Base-by-base conservation (phyloP, 1,140 invertebrate genomes). In the Leptinotarsa lineolata region DNA sequence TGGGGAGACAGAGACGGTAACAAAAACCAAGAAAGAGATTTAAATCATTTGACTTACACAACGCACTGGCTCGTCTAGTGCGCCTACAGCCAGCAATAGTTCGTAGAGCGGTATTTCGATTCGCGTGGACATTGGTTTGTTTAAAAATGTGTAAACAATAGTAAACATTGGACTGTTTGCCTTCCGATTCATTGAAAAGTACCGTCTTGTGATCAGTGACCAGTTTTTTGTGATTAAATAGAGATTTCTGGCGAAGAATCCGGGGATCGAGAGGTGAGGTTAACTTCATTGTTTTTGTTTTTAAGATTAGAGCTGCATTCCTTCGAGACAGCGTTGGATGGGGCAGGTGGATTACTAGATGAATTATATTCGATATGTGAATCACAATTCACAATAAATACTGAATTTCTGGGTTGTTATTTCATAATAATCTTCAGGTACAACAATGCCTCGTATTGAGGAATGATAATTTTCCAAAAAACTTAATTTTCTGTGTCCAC, bases 201-300 rank as follows among this genome's bases (percentile, higher is more conserved):
- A 24, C 22, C 24, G 63, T 65, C 2, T 65, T 65, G 63, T 65
- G 63, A 65, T 65, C 24, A 30, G 63, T 65, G 63, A n/a, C n/a
- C n/a, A n/a, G n/a, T 24, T 65, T 22, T 65, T 22, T 24, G n/a
- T 16, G 21, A 65, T 39, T 24, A 21, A 39, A 22, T 21, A 12
- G 48, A 54, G 4, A 54, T 54, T 54, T 54, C 13, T 54, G 16
- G 15, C 48, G 15, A 16, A 18, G 48, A n/a, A 13, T 16, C 48
- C n/a, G 16, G 15, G 16, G 48, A 54, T 54, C 48, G 15, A 30
- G n/a, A 65, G 63, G 63, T 65, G 39, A 65, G 63, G 63, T 65
- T 65, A 65, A 65, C 20, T 54, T 39, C 63, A 65, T 30, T 65
- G 63, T 65, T 65, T 65, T 65, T 65, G 63, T 65, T 65, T 65